Base-by-base conservation (phyloP, 2,113 vertebrate species). In the Thomomys bottae region DNA sequence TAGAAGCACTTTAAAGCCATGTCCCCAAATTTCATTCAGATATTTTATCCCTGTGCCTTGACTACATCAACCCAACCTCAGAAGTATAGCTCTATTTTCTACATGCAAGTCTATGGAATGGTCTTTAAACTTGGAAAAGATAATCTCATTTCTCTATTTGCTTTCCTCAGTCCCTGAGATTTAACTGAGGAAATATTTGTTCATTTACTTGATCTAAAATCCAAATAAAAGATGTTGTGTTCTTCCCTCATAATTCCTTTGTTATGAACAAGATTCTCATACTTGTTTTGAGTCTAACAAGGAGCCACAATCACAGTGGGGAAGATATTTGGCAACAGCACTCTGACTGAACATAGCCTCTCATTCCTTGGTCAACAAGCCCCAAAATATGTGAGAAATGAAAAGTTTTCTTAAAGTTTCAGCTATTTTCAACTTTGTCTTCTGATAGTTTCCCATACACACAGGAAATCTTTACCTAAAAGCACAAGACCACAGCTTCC, bases 361-460 rank as follows among this genome's bases (percentile, higher is more conserved):
- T 24, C 36, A 76, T 68, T 87, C 42, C 38, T 78, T 82, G 49
- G 15, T 78, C 70, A 90, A 61, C 15, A 92, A 82, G 32, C 10
- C 49, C 67, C 76, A 66, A 12, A 79, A 6, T 45, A 9, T 38
- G 15, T 54, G 12, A 84, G n/a, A 75, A 73, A 87, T 17, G 45
- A 32, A 71, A 3, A 78, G 28, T 63, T 86, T 84, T 42, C 78
- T 42, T 45, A 63, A 71, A 71, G 30, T 7, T 66, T 92, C 36
- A 84, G 20, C 63, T 64, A 67, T 91, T 94, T 79, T 81, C 40
- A 91, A 76, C 28, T 49, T 84, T 76, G 67, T 26, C 23, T 87
- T 85, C 63, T 67, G 23, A 80, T 72, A 87, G 40, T 40, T 77
- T 87, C 10, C 54, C 38, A 91, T 89, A 59, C 7, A 36, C 36